Percentiles rank a stretch among this genome's conserved stretches.
These are phyloP conservation scores for Nowickia ferox DNA, from an alignment of 2,888 invertebrate genomes.

Conservation along the genomic window DNA sequence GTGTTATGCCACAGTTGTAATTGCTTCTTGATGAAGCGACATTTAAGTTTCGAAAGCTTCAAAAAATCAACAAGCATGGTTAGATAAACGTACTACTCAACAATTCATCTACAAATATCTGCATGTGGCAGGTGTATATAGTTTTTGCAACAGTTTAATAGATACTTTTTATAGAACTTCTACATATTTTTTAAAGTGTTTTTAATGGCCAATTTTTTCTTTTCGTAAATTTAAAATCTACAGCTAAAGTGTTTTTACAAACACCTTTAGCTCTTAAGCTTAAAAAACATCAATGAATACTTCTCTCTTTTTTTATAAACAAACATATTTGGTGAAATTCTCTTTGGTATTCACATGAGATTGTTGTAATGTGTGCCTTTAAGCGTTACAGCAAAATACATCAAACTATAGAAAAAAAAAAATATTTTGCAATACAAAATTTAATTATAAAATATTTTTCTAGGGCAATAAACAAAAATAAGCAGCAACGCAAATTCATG, in stretches of 20 bases:
- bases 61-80: conserved; percentile 25
- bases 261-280: conserved; percentile 61
- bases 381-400: conserved; percentile 41
- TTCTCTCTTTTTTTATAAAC: conserved; percentile 9
- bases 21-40: conserved; percentile 46
- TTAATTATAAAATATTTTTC: conserved; percentile 44
- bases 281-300: conserved; percentile 9
- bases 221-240: conserved; percentile 25
- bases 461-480: conserved; percentile 34
- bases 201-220: conserved; percentile 17
- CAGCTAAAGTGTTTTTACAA: conserved; percentile 62
- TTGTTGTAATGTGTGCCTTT: conserved; percentile 50
- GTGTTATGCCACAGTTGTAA: conserved; percentile 36
- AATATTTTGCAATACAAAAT: conserved; percentile 3
- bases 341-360: conserved; percentile 23
- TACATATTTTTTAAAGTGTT: conserved; percentile 2
- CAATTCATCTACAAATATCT: background rate
- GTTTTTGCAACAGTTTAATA: background rate
- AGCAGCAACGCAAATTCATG: conserved; percentile 5
- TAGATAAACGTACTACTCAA: background rate
- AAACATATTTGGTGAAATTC: conserved; percentile 10
- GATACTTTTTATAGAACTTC: background rate
- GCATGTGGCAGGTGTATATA: background rate
- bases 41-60: conserved; percentile 45
- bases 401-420: conserved; percentile 20